Base-by-base conservation (phyloP, 1,140 invertebrate species). In the Drosophila kohkoa region DNA sequence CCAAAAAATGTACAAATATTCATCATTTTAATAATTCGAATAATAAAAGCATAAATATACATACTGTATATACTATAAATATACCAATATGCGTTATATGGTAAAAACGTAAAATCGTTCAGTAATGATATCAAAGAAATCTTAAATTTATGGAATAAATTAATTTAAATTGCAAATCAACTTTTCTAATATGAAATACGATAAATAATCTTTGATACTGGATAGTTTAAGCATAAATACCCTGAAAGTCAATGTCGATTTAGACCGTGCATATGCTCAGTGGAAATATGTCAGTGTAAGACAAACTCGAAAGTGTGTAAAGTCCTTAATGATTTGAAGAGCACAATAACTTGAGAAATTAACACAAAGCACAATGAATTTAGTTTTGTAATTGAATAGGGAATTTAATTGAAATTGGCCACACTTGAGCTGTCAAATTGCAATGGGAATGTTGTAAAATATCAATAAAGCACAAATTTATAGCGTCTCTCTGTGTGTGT, bases 401-500 rank as follows among this genome's bases (percentile, higher is more conserved):
- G 54, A 59, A 69, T 59, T 58, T 49, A 69, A 60, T 69, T 69
- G 55, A 52, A 60, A 60, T 51, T 52, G 28, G 30, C 32, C 41
- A 59, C 66, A 69, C 55, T 69, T 69, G 54, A 69, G n/a, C 41
- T 69, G 55, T 28, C 54, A 64, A 49, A 66, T 54, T 15, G 49
- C 30, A 70, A 55, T 55, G 25, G 25, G 28, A 54, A 51, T 62
- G 25, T 35, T 62, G 41, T 65, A 58, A 65, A 65, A 49, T 65
- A 58, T 72, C 62, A 66, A 66, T 59, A 59, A 72, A 59, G 62
- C 15, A 13, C 15, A 38, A 65, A 65, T 65, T 72, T 62, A 69
- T 69, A 16, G 16, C 20, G 10, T 32, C 5, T n/a, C 1, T 25
- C 13, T 63, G 1, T 13, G 28, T 8, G 11, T 55, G 5, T 38